Base-by-base conservation (phyloP, 2,113 vertebrate species). In the Halichoerus grypus region DNA sequence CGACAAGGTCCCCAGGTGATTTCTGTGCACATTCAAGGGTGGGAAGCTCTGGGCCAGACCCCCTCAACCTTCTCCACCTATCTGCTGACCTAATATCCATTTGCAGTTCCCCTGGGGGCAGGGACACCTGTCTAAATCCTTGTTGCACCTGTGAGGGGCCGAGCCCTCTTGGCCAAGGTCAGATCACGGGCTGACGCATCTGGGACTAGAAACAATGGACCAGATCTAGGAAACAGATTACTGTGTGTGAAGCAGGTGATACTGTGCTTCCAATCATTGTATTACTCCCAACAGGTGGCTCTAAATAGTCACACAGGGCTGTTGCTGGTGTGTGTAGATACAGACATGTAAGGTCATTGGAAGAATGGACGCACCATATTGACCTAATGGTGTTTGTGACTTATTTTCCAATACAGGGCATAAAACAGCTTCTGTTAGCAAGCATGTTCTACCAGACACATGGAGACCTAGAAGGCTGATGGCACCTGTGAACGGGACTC, bases 401-500 rank as follows among this genome's bases (percentile, higher is more conserved):
- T 98, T 95, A 1, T 83, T 93, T 94, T 92, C 77, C 51, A 36
- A 95, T 97, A 16, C 94, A 99, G 99, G 99, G 55, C 99, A 98
- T 96, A 99, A 99, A 82, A 99, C 99, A 97, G 53, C 98, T 53
- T 65, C 98, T 97, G 97, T 98, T 65, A 98, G 98, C 88, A 98
- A 81, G 67, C 98, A n/a, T 0, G 22, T 97, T 18, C 51, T 97
- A 11, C 96, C 98, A 57, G 99, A 99, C 55, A 96, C 97, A n/a
- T 99, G 99, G 99, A 99, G 99, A 59, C 99, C 98, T 90, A 98
- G 99, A 95, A 99, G 98, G 97, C 97, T 99, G 94, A 99, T 99
- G 99, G 99, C 99, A 9, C 94, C 86, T 0, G 96, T 98, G 95
- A 99, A 99, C 9, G 98, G 96, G 61, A 99, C 99, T 0, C 98